Evolutionary conservation across 2,888 invertebrate genomes (phyloP).

Genomic region (Lapara coniferarum): DNA sequence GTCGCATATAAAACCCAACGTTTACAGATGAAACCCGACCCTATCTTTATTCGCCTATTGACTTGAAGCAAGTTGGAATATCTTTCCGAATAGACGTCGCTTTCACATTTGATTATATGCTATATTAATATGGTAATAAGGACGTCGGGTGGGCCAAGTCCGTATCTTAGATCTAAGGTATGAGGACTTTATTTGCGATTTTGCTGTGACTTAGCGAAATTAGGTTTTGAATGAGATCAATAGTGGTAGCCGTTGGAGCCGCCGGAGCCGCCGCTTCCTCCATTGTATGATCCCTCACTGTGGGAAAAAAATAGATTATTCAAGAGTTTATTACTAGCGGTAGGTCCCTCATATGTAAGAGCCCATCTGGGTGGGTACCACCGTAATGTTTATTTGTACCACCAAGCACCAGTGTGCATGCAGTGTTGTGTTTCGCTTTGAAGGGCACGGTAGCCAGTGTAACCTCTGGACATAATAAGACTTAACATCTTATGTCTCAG

Average conservation of each 20-base stretch:
- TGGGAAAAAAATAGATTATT: slow-evolving; percentile 37
- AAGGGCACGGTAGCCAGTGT: too few species aligned
- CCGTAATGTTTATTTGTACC: too few species aligned
- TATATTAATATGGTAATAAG: slow-evolving; percentile 15
- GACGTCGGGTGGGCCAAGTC: slow-evolving; percentile 37
- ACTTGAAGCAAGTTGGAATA: slow-evolving; percentile 13
- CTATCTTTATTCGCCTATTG: slow-evolving; percentile 15
- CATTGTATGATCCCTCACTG: slow-evolving; percentile 74
- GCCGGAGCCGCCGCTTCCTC: slow-evolving; percentile 46
- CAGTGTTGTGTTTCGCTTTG: too few species aligned
- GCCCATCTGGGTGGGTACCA: too few species aligned
- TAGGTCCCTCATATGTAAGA: too few species aligned
- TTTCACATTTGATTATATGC: slow-evolving; percentile 21
- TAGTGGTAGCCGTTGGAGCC: slow-evolving; percentile 68
- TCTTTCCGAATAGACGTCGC: slow-evolving; percentile 14
- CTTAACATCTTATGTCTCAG: too few species aligned
- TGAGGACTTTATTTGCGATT: slow-evolving; percentile 40
- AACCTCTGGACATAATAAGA: too few species aligned
- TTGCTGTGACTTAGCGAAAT: slow-evolving; percentile 42
- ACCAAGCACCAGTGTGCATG: too few species aligned
- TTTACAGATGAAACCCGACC: slow-evolving; percentile 15
- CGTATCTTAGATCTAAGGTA: slow-evolving; percentile 28
- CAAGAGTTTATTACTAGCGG: not conserved
- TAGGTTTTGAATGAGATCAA: slow-evolving; percentile 58
- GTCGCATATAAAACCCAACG: slow-evolving; percentile 6